phyloP scores from a whole-genome alignment of 2,888 invertebrate genomes.

The Neelides folsomi region DNA sequence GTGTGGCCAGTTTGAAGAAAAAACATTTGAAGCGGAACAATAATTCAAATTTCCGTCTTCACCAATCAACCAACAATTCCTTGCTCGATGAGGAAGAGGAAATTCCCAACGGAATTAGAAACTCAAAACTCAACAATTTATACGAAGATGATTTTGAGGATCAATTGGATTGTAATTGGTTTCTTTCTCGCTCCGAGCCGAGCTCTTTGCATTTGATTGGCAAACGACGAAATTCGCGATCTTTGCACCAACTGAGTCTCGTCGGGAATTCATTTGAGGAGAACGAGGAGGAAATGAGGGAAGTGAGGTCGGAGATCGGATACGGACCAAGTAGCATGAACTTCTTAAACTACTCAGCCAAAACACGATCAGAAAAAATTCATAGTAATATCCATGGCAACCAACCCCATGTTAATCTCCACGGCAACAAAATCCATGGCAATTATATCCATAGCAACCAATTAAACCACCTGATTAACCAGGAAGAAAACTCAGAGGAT shows the following conservation, averaged over 20 bases:
- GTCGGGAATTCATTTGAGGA: slow-evolving; percentile 9
- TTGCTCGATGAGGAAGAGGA: background rate
- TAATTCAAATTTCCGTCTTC: background rate
- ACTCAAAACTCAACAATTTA: slow-evolving; percentile 4
- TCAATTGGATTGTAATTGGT: slow-evolving; percentile 56
- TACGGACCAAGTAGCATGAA: slow-evolving; percentile 32
- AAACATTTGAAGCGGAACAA: background rate
- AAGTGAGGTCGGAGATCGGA: slow-evolving; percentile 27
- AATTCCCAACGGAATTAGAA: slow-evolving; percentile 6
- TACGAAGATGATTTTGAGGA: background rate
- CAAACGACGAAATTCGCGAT: background rate
- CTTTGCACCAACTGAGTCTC: too few species aligned
- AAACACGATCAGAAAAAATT: too few species aligned
- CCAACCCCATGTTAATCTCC: too few species aligned
- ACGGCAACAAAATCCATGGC: too few species aligned
- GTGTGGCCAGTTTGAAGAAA: background rate
- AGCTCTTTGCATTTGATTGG: slow-evolving; percentile 47
- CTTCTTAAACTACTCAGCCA: slow-evolving; percentile 7
- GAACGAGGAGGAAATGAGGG: slow-evolving; percentile 10
- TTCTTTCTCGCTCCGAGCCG: slow-evolving; percentile 64
- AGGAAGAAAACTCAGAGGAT: slow-evolving; percentile 7
- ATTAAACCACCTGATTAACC: background rate
- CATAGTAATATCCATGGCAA: too few species aligned
- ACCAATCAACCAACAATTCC: background rate
- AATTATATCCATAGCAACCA: background rate